phyloP scores from a whole-genome alignment of 1,140 invertebrate genomes.

The Pomacea maculata region DNA sequence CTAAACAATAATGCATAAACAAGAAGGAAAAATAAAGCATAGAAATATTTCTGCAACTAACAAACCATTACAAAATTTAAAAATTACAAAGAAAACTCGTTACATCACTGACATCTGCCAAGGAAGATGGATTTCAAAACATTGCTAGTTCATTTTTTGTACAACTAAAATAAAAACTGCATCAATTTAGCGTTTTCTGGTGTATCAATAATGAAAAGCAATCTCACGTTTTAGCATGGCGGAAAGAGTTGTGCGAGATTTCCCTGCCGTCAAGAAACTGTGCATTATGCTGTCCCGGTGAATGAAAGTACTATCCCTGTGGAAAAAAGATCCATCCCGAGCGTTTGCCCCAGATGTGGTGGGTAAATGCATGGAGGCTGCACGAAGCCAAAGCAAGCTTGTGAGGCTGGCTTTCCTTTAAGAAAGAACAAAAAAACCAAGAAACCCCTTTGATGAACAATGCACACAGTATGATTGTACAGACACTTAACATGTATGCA shows the following conservation, averaged over 20 bases:
- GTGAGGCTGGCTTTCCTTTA: conserved; percentile 12
- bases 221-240: conserved; percentile 13
- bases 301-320: conserved; percentile 13
- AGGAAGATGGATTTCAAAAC: too few relatives aligned
- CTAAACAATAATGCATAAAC: background rate
- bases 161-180: too few relatives aligned
- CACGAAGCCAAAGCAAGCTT: conserved; percentile 14
- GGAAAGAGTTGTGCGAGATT: conserved; percentile 17
- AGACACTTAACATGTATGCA: too few relatives aligned
- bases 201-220: background rate
- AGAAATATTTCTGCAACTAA: too few relatives aligned
- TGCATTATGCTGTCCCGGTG: conserved; percentile 7
- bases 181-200: too few relatives aligned
- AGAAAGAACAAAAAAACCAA: background rate
- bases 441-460: too few relatives aligned
- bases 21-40: too few relatives aligned
- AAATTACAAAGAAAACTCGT: too few relatives aligned
- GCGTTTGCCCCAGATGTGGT: conserved; percentile 8
- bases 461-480: too few relatives aligned
- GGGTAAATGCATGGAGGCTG: conserved; percentile 13
- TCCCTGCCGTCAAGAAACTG: conserved; percentile 19
- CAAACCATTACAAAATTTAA: too few relatives aligned
- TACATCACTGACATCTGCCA: too few relatives aligned
- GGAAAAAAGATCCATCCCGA: background rate
- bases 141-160: too few relatives aligned